Conservation (phyloP, 2,888 invertebrate species). For the Drepana falcataria region DNA sequence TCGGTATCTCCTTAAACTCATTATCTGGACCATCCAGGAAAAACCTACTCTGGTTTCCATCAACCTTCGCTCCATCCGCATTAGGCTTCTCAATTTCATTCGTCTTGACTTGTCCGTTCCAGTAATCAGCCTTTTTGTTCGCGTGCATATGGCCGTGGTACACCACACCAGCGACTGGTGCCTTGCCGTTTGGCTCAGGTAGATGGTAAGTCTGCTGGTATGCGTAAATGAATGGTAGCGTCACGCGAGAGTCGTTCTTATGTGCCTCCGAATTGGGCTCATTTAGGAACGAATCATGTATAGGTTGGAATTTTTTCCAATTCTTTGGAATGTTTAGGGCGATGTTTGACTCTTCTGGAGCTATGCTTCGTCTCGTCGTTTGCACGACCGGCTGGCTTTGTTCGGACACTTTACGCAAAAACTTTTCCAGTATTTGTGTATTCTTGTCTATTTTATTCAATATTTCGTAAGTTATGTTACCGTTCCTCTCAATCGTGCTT, state of each 20-base stretch:
- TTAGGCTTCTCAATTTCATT: not conserved
- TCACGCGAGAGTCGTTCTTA: slow-evolving; percentile 22
- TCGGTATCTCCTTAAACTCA: slow-evolving; percentile 23
- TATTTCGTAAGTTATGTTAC: slow-evolving; percentile 49
- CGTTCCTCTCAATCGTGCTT: slow-evolving; percentile 41
- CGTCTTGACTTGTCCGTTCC: slow-evolving; percentile 5
- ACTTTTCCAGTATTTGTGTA: slow-evolving; percentile 45
- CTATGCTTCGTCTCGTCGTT: not conserved
- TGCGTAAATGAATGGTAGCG: slow-evolving; percentile 43
- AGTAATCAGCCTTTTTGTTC: slow-evolving; percentile 12
- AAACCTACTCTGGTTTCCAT: slow-evolving; percentile 26
- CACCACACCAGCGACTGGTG: slow-evolving; percentile 27
- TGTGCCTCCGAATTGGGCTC: slow-evolving; percentile 9
- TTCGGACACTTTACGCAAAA: slow-evolving; percentile 43
- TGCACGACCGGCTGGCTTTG: slow-evolving; percentile 13
- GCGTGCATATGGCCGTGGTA: slow-evolving; percentile 44
- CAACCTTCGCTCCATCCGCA: slow-evolving; percentile 2
- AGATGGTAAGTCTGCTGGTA: slow-evolving; percentile 29
- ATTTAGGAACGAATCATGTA: slow-evolving; percentile 4
- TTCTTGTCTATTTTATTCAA: slow-evolving; percentile 56
- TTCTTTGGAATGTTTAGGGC: not conserved
- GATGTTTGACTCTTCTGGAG: no score
- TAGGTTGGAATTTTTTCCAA: slow-evolving; percentile 6
- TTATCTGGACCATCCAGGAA: slow-evolving; percentile 38
- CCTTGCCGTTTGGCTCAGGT: slow-evolving; percentile 14